Conservation (phyloP, 1,140 invertebrate genomes). For the Parasteatoda tepidariorum region DNA sequence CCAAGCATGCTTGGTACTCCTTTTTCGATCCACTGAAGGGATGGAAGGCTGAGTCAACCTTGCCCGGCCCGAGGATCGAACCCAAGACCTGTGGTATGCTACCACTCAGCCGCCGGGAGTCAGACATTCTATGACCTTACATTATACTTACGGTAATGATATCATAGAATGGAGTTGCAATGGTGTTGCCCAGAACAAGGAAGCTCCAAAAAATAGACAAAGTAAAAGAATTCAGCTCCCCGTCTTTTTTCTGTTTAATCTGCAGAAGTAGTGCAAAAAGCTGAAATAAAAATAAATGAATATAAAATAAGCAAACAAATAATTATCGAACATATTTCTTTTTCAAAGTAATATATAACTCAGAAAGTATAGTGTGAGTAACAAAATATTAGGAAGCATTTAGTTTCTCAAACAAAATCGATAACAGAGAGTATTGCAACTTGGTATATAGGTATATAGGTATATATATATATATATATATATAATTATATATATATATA, state of each 20-base stretch:
- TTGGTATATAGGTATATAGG: too few species aligned
- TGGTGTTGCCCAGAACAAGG: neutral
- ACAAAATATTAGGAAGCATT: neutral
- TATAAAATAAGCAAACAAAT: neutral
- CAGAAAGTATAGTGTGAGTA: neutral
- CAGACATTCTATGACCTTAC: neutral
- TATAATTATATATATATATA: too few species aligned
- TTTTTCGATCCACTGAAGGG: neutral
- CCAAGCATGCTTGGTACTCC: too few species aligned
- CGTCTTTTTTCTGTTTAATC: slow-evolving; percentile 9
- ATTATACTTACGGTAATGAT: slow-evolving; percentile 3
- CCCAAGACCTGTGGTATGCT: neutral
- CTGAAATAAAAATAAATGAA: neutral
- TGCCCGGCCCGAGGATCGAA: too few species aligned
- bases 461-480: too few species aligned
- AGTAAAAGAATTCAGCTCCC: slow-evolving; percentile 6
- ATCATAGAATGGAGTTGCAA: slow-evolving; percentile 13
- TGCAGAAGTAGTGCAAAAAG: neutral
- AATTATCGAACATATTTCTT: neutral
- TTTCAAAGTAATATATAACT: neutral
- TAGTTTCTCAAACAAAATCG: neutral
- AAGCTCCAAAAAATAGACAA: slow-evolving; percentile 26
- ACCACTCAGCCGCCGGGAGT: neutral
- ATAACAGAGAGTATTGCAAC: too few species aligned
- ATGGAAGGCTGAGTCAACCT: too few species aligned